A percentile compares a stretch with the other conserved stretches of the same genome.
phyloP scores from a whole-genome alignment of 1,140 invertebrate genomes.

The Ceratina australensis region DNA sequence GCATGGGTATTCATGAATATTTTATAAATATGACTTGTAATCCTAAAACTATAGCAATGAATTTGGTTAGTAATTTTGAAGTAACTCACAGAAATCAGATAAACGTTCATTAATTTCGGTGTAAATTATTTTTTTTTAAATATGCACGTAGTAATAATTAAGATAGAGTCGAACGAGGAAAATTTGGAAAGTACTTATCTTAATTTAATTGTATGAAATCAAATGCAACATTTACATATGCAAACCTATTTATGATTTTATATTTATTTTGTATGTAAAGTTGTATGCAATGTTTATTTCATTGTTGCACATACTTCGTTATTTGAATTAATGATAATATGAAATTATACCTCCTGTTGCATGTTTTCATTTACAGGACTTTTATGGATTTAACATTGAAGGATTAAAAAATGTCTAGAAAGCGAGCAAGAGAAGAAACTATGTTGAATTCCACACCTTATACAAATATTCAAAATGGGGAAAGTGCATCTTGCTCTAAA shows the following conservation, averaged over 20 bases:
- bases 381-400: constrained; percentile 53
- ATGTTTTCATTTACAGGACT: constrained; percentile 30
- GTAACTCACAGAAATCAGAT: constrained; percentile 3
- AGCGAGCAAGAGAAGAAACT: constrained; percentile 63
- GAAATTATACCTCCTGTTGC: not conserved
- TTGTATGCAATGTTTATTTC: not conserved
- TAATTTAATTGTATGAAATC: not conserved
- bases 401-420: constrained; percentile 69
- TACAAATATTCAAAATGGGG: constrained; percentile 62
- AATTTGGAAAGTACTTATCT: not conserved
- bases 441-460: constrained; percentile 57
- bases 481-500: constrained; percentile 56
- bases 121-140: constrained; percentile 2
- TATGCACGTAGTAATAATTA: not conserved
- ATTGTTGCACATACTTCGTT: not conserved
- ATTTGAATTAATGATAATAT: not conserved
- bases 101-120: constrained; percentile 10
- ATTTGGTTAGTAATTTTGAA: constrained; percentile 20
- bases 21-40: constrained; percentile 23
- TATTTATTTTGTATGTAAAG: not conserved
- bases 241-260: not conserved
- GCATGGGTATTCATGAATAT: not conserved
- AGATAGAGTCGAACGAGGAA: not conserved
- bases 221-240: not conserved
- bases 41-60: constrained; percentile 2